Evolutionary conservation across 1,140 invertebrate species (phyloP).

Genomic region (Tetramorium parvispinum): DNA sequence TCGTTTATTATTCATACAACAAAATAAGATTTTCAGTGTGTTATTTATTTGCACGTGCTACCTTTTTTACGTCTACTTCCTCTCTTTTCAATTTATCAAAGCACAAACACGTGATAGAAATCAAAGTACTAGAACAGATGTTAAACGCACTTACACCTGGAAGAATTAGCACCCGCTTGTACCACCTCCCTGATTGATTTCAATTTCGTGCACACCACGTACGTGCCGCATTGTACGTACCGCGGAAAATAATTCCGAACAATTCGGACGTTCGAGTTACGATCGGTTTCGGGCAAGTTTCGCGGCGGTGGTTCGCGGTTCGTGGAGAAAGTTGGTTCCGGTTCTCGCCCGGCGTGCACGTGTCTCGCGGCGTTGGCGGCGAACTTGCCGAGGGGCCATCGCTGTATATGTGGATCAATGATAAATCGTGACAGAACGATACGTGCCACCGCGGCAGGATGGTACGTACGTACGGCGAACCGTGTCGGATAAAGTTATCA

Average conservation of each 20-base stretch:
- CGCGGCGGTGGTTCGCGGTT: conserved; percentile 27
- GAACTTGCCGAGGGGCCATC: neutral
- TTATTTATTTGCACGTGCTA: too few relatives aligned
- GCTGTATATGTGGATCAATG: conserved; percentile 63
- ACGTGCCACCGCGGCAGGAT: conserved; percentile 61
- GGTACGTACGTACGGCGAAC: conserved; percentile 33
- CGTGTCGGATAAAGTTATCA: conserved; percentile 68
- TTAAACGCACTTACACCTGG: too few relatives aligned
- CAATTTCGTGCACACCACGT: conserved; percentile 30
- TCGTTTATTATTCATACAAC: too few relatives aligned
- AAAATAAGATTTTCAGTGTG: too few relatives aligned
- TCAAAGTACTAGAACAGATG: too few relatives aligned
- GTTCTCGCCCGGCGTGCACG: neutral
- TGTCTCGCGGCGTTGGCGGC: conserved; percentile 24
- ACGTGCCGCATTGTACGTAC: conserved; percentile 31
- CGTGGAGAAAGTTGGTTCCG: conserved; percentile 33
- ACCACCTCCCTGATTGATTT: conserved; percentile 23
- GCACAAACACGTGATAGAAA: neutral
- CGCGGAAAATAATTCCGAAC: conserved; percentile 47
- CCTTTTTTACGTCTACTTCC: too few relatives aligned
- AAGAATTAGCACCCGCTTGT: neutral
- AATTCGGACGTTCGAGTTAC: conserved; percentile 35
- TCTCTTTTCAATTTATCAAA: too few relatives aligned
- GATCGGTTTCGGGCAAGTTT: conserved; percentile 49
- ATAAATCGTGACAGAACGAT: conserved; percentile 74